Evolutionary conservation across 2,113 vertebrate species (phyloP).

Genomic region (Calidris pugnax): DNA sequence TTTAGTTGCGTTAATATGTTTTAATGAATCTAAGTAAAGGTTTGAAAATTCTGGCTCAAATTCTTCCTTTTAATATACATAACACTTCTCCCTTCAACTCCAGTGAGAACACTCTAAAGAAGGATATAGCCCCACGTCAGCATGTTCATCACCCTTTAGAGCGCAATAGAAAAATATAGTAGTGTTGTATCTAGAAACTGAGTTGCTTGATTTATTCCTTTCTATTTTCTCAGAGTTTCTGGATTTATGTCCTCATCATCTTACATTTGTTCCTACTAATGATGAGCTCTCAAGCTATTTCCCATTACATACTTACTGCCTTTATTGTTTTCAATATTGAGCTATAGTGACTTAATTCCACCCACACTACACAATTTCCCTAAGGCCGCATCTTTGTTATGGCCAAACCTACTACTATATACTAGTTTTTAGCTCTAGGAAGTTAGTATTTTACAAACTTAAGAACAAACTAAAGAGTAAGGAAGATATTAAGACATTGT

Average conservation of each 20-base stretch:
- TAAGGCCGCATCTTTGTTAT: not conserved
- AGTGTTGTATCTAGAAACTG: not conserved
- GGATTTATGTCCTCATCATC: not conserved
- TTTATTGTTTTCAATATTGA: conserved; percentile 1
- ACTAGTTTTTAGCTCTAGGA: not conserved
- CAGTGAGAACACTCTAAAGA: not conserved
- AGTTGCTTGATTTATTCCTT: conserved; percentile 3
- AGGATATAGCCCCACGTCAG: not conserved
- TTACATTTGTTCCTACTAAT: not conserved
- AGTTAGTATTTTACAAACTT: not conserved
- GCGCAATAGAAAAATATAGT: not conserved
- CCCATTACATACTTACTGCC: not conserved
- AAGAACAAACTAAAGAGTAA: not conserved
- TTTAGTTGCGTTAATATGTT: not conserved
- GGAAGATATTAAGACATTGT: not conserved
- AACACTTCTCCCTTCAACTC: not conserved
- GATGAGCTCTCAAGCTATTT: not conserved
- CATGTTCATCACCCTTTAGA: not conserved
- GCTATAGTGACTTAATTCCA: not conserved
- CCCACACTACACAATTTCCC: not conserved
- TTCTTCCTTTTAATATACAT: not conserved
- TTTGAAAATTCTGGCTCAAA: not conserved
- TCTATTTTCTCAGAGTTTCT: not conserved
- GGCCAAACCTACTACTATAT: not conserved
- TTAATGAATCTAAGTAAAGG: not conserved